Evolutionary conservation across 2,888 invertebrate species (phyloP), one percentile per base, ranked within the genome.

Genomic region (Perithous albicinctus): DNA sequence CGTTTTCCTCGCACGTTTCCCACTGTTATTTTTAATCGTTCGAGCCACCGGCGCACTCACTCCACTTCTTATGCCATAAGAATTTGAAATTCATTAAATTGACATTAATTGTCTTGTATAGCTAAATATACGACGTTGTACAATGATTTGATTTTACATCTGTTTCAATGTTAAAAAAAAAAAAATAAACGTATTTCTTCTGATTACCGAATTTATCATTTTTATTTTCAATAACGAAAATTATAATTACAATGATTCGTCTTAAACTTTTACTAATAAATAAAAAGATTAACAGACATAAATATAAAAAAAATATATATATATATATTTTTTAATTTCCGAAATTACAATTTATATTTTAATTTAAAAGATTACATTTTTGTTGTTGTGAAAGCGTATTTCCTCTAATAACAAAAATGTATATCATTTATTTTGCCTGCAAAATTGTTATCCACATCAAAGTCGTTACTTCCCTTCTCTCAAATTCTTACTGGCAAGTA

Each of bases 21-120:
- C 74, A 64, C 69, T 81, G 64, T 81, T 81, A 81, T 81, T 81
- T 81, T 81, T 81, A 81, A 81, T 81, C 73, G 81, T 69, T 64
- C 69, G 74, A 74, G 69, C 69, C 70, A 74, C 46, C 74, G 41
- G 63, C 51, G 63, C 41, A 20, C 41, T 35, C 59, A 20, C 12
- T 61, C 20, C 23, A 46, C 43, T 48, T 54, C 69, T 54, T 41
- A 72, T 74, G 23, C 46, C 8, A 43, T 7, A 46, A 56, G 46
- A 74, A 74, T 78, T 69, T 70, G 29, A 26, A 51, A 64, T 69
- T 74, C 63, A 74, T 78, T 70, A 78, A 69, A 64, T 70, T 20
- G 43, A 43, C 64, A 38, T 66, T 59, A 48, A 78, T 63, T 51
- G 46, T 81, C 73, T 20, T 38, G 67, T 74, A n/a, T n/a, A 64